Evolutionary conservation across 1,140 invertebrate genomes (phyloP).

Genomic region (Alviniconcha marisindica): DNA sequence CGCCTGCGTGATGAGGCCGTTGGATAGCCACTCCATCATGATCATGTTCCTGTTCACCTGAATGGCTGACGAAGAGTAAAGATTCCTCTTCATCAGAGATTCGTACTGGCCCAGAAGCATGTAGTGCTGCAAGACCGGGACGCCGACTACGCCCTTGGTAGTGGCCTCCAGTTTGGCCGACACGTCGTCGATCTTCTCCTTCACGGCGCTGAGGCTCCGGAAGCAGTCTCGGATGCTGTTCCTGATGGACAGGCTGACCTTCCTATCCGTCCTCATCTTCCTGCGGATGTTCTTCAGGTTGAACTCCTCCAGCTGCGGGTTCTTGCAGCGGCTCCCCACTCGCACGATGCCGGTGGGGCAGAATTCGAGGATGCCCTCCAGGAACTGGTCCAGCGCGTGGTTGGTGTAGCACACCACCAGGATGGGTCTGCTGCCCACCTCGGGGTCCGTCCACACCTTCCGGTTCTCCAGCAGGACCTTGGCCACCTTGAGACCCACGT

Average conservation of each 20-base stretch:
- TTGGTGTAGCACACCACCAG: conserved; percentile 92
- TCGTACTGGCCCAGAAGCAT: conserved; percentile 27
- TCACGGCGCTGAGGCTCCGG: background rate
- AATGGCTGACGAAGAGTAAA: background rate
- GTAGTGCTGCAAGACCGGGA: background rate
- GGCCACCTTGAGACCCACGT: conserved; percentile 74
- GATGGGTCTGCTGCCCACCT: conserved; percentile 78
- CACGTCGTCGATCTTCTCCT: background rate
- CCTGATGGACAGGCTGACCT: conserved; percentile 77
- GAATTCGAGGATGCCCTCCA: conserved; percentile 80
- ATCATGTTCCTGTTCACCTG: background rate
- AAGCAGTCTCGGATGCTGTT: conserved; percentile 43
- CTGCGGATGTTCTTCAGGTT: conserved; percentile 46
- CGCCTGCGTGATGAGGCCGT: background rate
- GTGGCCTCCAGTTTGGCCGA: background rate
- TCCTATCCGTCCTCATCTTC: conserved; percentile 68
- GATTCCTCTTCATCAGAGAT: background rate
- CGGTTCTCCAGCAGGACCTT: conserved; percentile 71
- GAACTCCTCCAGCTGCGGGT: conserved; percentile 52
- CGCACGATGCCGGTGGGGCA: conserved; percentile 78
- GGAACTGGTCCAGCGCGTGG: conserved; percentile 92
- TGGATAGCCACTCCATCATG: conserved; percentile 17
- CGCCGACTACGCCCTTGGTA: background rate
- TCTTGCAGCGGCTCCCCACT: conserved; percentile 85
- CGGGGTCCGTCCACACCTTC: conserved; percentile 45